phyloP scores from a whole-genome alignment of 2,113 vertebrate genomes.

The Onychorhynchus coronatus region DNA sequence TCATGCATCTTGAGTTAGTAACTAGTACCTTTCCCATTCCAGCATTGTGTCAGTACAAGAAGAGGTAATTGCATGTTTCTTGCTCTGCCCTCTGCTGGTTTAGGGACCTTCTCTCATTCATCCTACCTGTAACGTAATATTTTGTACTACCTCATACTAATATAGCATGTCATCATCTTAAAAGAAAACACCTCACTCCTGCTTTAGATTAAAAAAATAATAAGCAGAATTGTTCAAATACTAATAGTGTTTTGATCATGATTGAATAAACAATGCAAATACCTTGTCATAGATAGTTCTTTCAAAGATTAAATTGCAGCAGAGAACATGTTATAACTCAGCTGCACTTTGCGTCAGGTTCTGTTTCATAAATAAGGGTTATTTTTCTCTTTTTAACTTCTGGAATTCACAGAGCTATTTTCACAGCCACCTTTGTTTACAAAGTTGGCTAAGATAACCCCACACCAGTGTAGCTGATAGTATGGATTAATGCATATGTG shows the following conservation, averaged over 20 bases:
- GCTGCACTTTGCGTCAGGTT: rapidly evolving
- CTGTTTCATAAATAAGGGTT: neutral
- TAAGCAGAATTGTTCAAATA: neutral
- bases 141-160: neutral
- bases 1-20: neutral
- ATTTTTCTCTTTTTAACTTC: neutral
- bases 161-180: neutral
- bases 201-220: neutral
- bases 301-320: neutral
- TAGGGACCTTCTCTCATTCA: neutral
- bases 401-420: neutral
- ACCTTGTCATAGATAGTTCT: neutral
- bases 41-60: rapidly evolving
- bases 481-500: neutral
- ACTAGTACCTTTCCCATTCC: neutral
- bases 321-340: neutral
- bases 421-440: neutral
- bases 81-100: slow-evolving; percentile 5
- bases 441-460: neutral
- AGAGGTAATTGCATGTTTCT: neutral
- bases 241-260: neutral
- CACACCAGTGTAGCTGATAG: neutral
- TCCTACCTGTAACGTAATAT: neutral
- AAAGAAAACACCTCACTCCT: neutral
- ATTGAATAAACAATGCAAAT: neutral